phyloP scores from a whole-genome alignment of 1,140 invertebrate genomes.

The Triops longicaudatus region DNA sequence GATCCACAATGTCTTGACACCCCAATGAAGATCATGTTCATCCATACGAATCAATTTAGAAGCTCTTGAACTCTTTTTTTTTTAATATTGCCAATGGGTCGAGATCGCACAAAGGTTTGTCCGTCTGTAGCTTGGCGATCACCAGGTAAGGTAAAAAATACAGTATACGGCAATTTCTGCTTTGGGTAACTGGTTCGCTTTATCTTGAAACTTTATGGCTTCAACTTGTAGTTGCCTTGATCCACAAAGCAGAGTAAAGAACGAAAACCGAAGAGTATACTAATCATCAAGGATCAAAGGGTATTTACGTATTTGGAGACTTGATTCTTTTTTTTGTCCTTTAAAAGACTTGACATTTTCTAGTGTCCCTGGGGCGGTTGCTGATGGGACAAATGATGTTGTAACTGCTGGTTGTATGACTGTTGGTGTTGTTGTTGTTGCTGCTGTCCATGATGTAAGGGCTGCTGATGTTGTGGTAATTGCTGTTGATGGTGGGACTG shows the following conservation, averaged over 20 bases:
- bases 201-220: background rate
- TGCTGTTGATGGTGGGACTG: constrained; percentile 27
- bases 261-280: background rate
- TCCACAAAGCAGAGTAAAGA: background rate
- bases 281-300: background rate
- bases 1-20: background rate
- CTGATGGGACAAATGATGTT: constrained; percentile 23
- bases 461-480: constrained; percentile 25
- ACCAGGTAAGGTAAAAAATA: background rate
- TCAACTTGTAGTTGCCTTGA: background rate
- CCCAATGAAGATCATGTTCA: background rate
- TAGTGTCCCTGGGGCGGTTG: constrained; percentile 17
- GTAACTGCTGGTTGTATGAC: constrained; percentile 17
- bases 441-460: constrained; percentile 18
- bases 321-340: background rate
- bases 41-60: background rate
- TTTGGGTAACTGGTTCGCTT: background rate
- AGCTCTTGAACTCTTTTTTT: background rate
- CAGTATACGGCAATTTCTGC: background rate
- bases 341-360: background rate
- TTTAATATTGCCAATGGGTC: background rate
- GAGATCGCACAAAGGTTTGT: background rate
- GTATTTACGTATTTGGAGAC: constrained; percentile 15
- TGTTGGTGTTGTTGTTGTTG: constrained; percentile 21
- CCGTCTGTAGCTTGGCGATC: background rate